Evolutionary conservation across 1,140 invertebrate genomes (phyloP), one percentile per base, ranked within the genome.

Genomic region (Hyposmocoma kahamanoa): DNA sequence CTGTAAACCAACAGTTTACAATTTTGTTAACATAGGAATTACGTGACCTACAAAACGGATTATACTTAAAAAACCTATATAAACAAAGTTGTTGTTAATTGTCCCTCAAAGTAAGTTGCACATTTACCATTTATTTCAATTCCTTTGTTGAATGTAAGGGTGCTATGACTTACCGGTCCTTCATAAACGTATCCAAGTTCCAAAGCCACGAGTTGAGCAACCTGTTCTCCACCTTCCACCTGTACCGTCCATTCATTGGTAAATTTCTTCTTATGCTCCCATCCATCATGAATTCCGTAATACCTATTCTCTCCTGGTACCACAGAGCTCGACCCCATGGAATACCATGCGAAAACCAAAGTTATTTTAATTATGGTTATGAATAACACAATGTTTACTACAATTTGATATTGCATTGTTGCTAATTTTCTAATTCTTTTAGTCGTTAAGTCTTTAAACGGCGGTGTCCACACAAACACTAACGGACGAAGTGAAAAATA

Each of bases 181-280:
- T 73, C 67, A 45, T 86, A 89, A 22, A 72, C 66, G 61, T 89
- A 91, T 47, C 88, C 65, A 17, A 88, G 56, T 43, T 90, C 79
- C 13, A 84, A 41, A 1, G 90, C 90, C 15, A 91, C 56, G 44
- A 86, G 64, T 55, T 88, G 73, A 1, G 89, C 89, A 0, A 83
- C 68, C 22, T 87, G 75, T 21, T 73, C 76, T 20, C 88, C 89
- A 13, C 89, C 88, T 1, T 76, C 72, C 17, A 91, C 69, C 53
- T 88, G 75, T 22, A 91, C 89, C 1, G 88, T 84, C 90, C 90
- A 91, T 64, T 90, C 89, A 50, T 90, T 87, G 18, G 78, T 69
- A 50, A 82, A 89, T 11, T 62, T 55, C 20, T 75, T 72, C 4
- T 63, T 57, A 3, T 66, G 50, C 54, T 87, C 76, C 42, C 53